Base-by-base conservation (phyloP, 1,140 invertebrate species). In the Heliconius melpomene region DNA sequence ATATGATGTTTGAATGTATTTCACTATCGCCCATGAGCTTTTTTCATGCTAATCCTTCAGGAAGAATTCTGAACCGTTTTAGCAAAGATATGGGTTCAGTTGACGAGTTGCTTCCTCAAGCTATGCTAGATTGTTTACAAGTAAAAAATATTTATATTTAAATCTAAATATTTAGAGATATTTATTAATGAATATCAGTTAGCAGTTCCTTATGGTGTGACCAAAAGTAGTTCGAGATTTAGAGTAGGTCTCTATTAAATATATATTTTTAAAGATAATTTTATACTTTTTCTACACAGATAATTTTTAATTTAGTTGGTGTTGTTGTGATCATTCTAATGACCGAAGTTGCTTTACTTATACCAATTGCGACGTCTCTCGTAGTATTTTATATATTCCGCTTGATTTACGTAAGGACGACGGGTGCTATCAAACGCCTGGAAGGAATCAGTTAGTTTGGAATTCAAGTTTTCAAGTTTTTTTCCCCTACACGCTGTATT, bases 61-160 rank as follows among this genome's bases (percentile, higher is more conserved):
- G 95, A 70, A 82, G 95, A 82, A 95, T 96, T 89, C 79, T 95
- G 11, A 95, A 95, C 79, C 85, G 95, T 81, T 95, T 96, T 82
- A 95, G 95, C 54, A 96, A 95, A 87, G 95, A 96, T 79, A 93
- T 95, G 88, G 93, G 96, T 0, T 96, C 96, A 1, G 96, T 98
- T 40, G 98, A 99, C 90, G 98, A 99, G 91, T 88, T 97, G 2
- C 91, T 99, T 16, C 98, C 98, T 81, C 94, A 95, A 86, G 93
- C 95, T 11, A 95, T 97, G 91, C 95, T 97, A 77, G 97, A 98
- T 87, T 93, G 95, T n/a, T 88, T 95, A 77, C 96, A 96, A 89
- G 96, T 97, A 85, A 79, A 26, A 54, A 46, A 38, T 72, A 60
- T 71, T 20, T 36, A 72, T 13, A 32, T 9, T 26, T 29, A 16